Percentiles rank a stretch among this genome's conserved stretches.
These are phyloP conservation scores for Scelioninae gen. 2 DNA, from an alignment of 2,888 invertebrate species.

Conservation along the genomic window DNA sequence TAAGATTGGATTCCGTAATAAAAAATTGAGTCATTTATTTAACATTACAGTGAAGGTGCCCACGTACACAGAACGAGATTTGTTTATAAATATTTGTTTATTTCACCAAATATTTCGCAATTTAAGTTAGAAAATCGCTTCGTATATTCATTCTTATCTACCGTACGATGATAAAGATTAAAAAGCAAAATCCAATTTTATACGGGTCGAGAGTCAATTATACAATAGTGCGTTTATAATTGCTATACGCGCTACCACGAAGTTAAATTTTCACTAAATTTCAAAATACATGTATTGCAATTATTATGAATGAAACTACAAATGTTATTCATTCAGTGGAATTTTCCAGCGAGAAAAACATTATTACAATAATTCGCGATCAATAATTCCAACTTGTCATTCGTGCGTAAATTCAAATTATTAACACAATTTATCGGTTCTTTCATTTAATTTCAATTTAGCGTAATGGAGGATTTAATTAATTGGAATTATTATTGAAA, in stretches of 20 bases:
- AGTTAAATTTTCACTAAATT: too few species aligned
- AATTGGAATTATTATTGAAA: background rate
- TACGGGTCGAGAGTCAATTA: slow-evolving; percentile 1
- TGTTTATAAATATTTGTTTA: too few species aligned
- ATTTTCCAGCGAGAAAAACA: slow-evolving; percentile 14
- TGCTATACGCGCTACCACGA: too few species aligned
- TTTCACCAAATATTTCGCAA: too few species aligned
- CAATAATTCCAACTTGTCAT: slow-evolving; percentile 33
- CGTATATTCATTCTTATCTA: too few species aligned
- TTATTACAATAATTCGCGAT: slow-evolving; percentile 13
- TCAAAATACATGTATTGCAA: too few species aligned
- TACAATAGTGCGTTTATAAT: slow-evolving; percentile 6
- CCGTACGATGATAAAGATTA: background rate
- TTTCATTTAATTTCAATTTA: slow-evolving; percentile 27
- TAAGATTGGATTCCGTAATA: too few species aligned
- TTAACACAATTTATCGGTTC: slow-evolving; percentile 23
- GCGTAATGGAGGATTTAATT: slow-evolving; percentile 7
- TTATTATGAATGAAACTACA: slow-evolving; percentile 33
- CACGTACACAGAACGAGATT: too few species aligned
- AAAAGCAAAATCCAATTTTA: too few species aligned
- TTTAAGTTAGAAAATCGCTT: too few species aligned
- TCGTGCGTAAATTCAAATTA: slow-evolving; percentile 25
- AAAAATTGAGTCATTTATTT: too few species aligned
- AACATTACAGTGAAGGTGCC: too few species aligned
- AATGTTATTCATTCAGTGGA: slow-evolving; percentile 8